These are phyloP conservation scores for Pachycephala philippinensis DNA, from an alignment of 2,113 vertebrate species.

Conservation along the genomic window DNA sequence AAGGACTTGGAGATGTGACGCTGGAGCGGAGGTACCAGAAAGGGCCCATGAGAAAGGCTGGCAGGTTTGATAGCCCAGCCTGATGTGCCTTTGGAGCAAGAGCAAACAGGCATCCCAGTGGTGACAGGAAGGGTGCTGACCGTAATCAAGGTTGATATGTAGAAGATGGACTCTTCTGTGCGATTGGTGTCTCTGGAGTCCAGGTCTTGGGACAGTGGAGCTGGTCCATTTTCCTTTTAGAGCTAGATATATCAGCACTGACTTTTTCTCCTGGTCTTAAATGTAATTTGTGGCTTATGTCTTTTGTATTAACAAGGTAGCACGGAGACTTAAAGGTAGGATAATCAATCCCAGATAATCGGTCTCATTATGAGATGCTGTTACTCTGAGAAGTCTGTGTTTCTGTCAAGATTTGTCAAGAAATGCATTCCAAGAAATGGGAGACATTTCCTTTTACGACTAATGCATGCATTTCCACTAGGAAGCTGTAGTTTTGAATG, in stretches of 20 bases:
- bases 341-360: neutral
- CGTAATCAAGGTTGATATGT: neutral
- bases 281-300: neutral
- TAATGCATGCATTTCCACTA: neutral
- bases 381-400: neutral
- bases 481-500: neutral
- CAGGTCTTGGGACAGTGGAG: neutral
- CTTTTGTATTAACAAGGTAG: neutral
- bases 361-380: neutral
- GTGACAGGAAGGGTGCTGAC: neutral
- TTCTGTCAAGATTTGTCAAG: neutral
- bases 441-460: neutral
- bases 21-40: neutral
- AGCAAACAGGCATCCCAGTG: neutral
- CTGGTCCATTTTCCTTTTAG: neutral
- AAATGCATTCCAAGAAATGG: neutral
- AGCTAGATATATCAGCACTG: neutral
- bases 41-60: neutral
- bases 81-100: neutral
- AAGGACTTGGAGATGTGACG: rapidly evolving
- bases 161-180: neutral
- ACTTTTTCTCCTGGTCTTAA: neutral
- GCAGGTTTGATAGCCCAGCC: neutral
- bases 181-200: neutral
- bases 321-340: neutral